Base-by-base conservation (phyloP, 2,113 vertebrate genomes). In the Ranitomeya variabilis region DNA sequence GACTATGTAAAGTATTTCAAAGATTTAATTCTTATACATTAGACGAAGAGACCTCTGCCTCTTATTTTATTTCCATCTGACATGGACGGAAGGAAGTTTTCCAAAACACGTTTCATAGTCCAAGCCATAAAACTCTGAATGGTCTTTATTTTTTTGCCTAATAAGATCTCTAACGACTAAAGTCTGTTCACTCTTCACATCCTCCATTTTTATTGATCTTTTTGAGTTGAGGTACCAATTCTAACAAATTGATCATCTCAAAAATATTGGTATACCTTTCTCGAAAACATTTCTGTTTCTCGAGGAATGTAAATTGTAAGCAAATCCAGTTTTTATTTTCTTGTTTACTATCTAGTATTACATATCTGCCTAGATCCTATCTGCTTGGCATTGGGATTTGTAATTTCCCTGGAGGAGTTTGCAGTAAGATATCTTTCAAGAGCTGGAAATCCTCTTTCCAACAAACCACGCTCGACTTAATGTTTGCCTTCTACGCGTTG, bases 401-500 rank as follows among this genome's bases (percentile, higher is more conserved):
- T 64, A 54, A 21, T 83, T 83, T 83, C 60, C n/a, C 37, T 26
- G 0, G 60, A 71, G 69, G 64, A 84, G 51, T 69, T 84, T 84
- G 55, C 51, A 55, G 62, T 84, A 67, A 84, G 79, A 81, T 81
- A 54, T 78, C 57, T 55, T 81, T 81, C 79, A 19, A 60, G 79
- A 60, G 79, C 55, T 62, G 82, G 82, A 64, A 69, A 69, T 67
- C 82, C 82, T 84, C 82, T 66, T 54, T 26, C 31, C 45, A 66
- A 51, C 62, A n/a, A 13, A 51, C 8, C 23, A n/a, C 82, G 18
- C 64, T 84, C 18, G 21, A 83, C 60, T 52, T 37, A 31, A 82
- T 60, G 81, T 67, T 80, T 80, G n/a, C 37, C 0, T 52, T 54
- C n/a, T 14, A 21, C 37, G 6, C 82, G 23, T 16, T 9, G 45